Evolutionary conservation across 1,140 invertebrate species (phyloP), one percentile per base, ranked within the genome.

Genomic region (Choristoneura fumiferana): DNA sequence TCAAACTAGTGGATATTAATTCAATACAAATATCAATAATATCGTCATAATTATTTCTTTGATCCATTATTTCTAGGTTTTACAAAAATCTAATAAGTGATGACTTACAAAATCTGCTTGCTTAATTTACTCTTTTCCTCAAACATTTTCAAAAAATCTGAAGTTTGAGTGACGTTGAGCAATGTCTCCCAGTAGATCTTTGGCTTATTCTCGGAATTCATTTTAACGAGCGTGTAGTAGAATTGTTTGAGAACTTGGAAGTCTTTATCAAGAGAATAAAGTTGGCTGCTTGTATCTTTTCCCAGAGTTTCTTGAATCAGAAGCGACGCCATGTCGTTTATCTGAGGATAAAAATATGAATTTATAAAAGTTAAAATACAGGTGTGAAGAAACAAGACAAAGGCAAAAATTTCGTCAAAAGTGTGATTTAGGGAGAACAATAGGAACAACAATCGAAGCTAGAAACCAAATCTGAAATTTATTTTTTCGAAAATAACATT

Each of bases 81-180:
- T n/a, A n/a, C n/a, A n/a, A n/a, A n/a, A n/a, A n/a, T n/a, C n/a
- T n/a, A n/a, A n/a, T n/a, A n/a, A n/a, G n/a, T 38, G 49, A 10
- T 40, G 58, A 82, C 85, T 83, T 75, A 90, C 89, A 90, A 71
- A 43, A 88, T 80, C 52, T 83, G 74, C 54, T 86, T 86, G 8
- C 73, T 78, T 33, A 84, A 62, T 34, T 77, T 53, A 15, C 49
- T 60, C 53, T 82, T 84, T 10, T 72, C 67, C 40, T 59, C 71
- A 9, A 80, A 62, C 37, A 76, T 58, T 40, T 75, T 69, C 62
- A 83, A 67, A n/a, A 88, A 63, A 18, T 84, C 71, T 0, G 78
- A 74, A 54, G 79, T 73, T 12, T 81, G 64, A 4, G 66, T 36
- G 0, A 78, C 58, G 34, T 78, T 69, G n/a, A 89, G 71, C 10